A percentile compares a stretch with the other conserved stretches of the same genome.
Conservation (phyloP, 2,888 invertebrate genomes). For the Folsomia manolachei region DNA sequence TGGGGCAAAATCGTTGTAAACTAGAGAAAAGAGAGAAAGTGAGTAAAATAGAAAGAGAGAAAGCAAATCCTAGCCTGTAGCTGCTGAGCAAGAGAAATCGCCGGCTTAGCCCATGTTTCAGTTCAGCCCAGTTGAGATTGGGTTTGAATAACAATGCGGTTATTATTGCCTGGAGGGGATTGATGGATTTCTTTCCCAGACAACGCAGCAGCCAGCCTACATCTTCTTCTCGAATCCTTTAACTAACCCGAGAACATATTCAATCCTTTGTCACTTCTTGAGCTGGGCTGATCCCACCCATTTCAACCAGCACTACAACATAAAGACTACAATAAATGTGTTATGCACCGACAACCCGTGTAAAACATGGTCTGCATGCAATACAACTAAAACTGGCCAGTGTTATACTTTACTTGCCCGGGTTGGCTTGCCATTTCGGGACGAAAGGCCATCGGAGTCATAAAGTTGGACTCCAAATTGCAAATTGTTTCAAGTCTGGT, state of each 20-base stretch:
- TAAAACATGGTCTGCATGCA: too few species aligned
- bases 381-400: too few species aligned
- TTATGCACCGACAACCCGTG: too few species aligned
- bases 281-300: constrained; percentile 2
- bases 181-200: constrained; percentile 24
- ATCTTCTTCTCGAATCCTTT: not conserved
- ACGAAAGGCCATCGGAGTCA: constrained; percentile 1
- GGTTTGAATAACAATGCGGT: constrained; percentile 48
- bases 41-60: not conserved
- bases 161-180: constrained; percentile 40
- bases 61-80: not conserved
- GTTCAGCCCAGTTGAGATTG: constrained; percentile 29
- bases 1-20: too few species aligned
- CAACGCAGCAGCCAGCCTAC: not conserved
- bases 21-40: too few species aligned
- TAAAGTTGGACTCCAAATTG: not conserved
- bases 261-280: constrained; percentile 7
- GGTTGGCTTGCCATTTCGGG: not conserved
- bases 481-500: constrained; percentile 1
- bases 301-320: not conserved
- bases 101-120: not conserved
- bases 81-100: not conserved
- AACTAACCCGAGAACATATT: not conserved
- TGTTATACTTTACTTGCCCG: too few species aligned
- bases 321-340: too few species aligned